Conservation (phyloP, 2,888 invertebrate species). For the Eristalinus aeneus region DNA sequence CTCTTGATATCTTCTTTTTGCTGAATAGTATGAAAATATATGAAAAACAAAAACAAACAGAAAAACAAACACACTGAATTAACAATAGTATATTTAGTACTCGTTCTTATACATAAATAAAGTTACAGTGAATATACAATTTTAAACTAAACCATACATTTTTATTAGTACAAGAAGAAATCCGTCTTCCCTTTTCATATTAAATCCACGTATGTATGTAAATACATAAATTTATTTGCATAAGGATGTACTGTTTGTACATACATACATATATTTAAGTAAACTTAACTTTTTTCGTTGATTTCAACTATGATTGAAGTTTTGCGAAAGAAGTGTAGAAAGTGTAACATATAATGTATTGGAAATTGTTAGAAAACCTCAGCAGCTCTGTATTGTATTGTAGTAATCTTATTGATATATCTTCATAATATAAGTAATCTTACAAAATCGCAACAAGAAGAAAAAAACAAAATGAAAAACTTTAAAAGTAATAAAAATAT, state of each 20-base stretch:
- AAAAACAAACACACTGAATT: neutral
- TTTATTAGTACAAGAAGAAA: conserved; percentile 29
- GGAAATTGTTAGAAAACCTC: conserved; percentile 63
- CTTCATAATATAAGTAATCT: conserved; percentile 17
- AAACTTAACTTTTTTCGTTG: conserved; percentile 22
- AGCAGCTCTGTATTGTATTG: conserved; percentile 60
- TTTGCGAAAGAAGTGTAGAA: conserved; percentile 61
- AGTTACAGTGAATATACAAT: neutral
- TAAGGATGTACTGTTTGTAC: conserved; percentile 13
- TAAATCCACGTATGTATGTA: neutral
- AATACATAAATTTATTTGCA: neutral
- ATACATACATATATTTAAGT: conserved; percentile 18
- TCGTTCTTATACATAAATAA: neutral
- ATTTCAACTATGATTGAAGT: conserved; percentile 46
- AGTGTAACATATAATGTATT: conserved; percentile 68
- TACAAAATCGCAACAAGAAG: conserved; percentile 25
- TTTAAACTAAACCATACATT: neutral
- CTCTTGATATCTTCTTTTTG: conserved; percentile 11
- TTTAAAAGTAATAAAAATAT: conserved; percentile 52
- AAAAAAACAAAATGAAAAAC: conserved; percentile 21
- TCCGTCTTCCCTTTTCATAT: conserved; percentile 49
- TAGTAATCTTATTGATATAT: conserved; percentile 48
- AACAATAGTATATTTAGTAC: neutral
- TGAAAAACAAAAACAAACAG: neutral
- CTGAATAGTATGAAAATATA: neutral